Evolutionary conservation across 2,797 vertebrate genomes (phyloP).

Genomic region (Sebastes taczanowskii): DNA sequence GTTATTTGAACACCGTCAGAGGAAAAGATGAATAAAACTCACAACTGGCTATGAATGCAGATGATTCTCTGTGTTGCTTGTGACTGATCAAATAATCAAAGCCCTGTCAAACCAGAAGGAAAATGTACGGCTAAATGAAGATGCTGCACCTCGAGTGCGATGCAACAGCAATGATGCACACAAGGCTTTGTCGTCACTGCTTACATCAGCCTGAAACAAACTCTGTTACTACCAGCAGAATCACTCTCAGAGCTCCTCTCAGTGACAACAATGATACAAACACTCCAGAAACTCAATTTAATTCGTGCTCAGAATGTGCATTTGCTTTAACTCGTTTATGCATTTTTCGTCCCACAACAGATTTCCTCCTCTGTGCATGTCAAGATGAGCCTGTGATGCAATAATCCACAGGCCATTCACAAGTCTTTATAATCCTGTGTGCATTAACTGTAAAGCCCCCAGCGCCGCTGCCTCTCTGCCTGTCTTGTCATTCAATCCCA

Average conservation of each 20-base stretch:
- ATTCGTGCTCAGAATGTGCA: not conserved
- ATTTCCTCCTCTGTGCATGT: conserved; percentile 56
- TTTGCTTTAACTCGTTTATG: conserved; percentile 10
- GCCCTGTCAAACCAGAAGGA: not conserved
- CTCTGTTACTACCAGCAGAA: not conserved
- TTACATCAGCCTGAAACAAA: conserved; percentile 23
- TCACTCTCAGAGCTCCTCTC: not conserved
- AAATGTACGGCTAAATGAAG: not conserved
- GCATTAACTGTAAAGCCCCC: conserved; percentile 71
- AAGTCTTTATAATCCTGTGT: conserved; percentile 72
- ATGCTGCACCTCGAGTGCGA: conserved; percentile 14
- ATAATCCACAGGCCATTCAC: conserved; percentile 75
- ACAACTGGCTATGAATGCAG: not conserved
- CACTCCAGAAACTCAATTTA: not conserved
- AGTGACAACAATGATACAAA: not conserved
- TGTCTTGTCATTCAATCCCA: conserved; percentile 65
- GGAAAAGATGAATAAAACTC: not conserved
- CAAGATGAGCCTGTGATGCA: conserved; percentile 65
- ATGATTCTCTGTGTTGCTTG: not conserved
- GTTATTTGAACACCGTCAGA: not conserved
- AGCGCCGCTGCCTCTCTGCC: conserved; percentile 44
- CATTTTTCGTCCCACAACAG: conserved; percentile 22
- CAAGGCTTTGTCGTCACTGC: not conserved
- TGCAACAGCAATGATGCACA: conserved; percentile 25
- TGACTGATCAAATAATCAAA: not conserved